A percentile compares a stretch with the other conserved stretches of the same genome.
Conservation (phyloP, 53 echinoderm and acorn worm genomes). For the Echinarachnius parma region DNA sequence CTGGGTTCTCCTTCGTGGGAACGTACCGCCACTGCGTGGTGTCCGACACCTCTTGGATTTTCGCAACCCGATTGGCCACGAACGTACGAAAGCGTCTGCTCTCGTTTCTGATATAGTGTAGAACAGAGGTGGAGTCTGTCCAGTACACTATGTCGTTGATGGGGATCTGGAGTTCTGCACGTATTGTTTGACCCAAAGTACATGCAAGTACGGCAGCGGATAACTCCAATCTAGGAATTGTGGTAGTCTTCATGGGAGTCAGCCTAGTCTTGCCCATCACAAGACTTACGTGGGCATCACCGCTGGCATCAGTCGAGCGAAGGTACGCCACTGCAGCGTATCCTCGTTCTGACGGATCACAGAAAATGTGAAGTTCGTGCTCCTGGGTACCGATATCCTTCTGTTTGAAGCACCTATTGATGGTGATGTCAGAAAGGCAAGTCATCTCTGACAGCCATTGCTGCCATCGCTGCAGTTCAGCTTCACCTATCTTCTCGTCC, state of each 20-base stretch:
- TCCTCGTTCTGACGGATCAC: conserved; percentile 54
- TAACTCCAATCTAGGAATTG: conserved; percentile 42
- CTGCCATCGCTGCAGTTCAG: conserved; percentile 30
- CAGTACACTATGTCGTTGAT: conserved; percentile 25
- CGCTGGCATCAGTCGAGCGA: conserved; percentile 5
- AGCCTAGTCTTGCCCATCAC: conserved; percentile 52
- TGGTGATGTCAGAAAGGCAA: background rate
- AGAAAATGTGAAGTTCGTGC: conserved; percentile 41
- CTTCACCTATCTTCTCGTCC: conserved; percentile 25
- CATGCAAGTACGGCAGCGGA: conserved; percentile 35
- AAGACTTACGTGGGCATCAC: conserved; percentile 22
- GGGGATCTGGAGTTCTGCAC: conserved; percentile 25
- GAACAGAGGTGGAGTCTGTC: conserved; percentile 46
- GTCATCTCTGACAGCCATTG: background rate
- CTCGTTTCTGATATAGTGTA: conserved; percentile 52
- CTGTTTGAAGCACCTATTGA: conserved; percentile 41
- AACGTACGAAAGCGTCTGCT: conserved; percentile 48
- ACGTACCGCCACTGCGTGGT: conserved; percentile 45
- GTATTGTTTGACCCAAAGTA: conserved; percentile 36
- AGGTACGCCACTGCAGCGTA: conserved; percentile 62
- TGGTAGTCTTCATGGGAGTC: conserved; percentile 37
- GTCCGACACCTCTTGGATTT: conserved; percentile 31
- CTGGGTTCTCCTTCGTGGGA: conserved; percentile 39
- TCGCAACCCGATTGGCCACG: conserved; percentile 50
- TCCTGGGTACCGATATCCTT: background rate